Evolutionary conservation across 2,113 vertebrate species (phyloP), one percentile per base, ranked within the genome.

Genomic region (Callocephalon fimbriatum): DNA sequence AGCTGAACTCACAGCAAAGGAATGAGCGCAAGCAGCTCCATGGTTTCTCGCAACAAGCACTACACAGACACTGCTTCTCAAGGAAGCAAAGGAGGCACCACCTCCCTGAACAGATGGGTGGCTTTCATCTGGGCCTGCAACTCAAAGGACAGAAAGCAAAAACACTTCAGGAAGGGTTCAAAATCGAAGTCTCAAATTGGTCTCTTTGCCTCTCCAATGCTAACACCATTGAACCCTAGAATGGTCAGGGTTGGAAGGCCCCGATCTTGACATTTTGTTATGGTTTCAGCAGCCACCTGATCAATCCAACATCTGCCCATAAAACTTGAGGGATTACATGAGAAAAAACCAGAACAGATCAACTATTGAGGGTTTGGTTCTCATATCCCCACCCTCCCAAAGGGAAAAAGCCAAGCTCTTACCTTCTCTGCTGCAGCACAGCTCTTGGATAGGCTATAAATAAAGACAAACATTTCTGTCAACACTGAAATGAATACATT

Each of bases 271-370:
- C 31, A 22, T 86, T 45, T 76, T 82, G 32, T 83, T 75, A 42
- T 13, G 8, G 70, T 74, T 84, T 85, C 89, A 82, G 92, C 16
- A 95, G 67, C 63, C 32, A 35, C 67, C 89, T 91, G 37, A 70
- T 44, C 35, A 94, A 71, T 78, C 62, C 96, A 90, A 76, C 61
- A 83, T 65, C 83, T 88, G 47, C 19, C 90, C 84, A 56, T 48
- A 66, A 94, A 95, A 93, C 84, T 80, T 91, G 15, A 93, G 76
- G 67, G 91, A 96, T 35, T 75, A 2, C 7, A 47, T 44, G 6
- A 74, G 48, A 15, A 91, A 82, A 48, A 63, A 71, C 1, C 7
- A 15, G 42, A 81, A 7, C 9, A 79, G 19, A 68, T 67, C 14
- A 62, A 62, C 10, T 50, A 56, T 0, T 47, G 35, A 82, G 27